A percentile compares a stretch with the other conserved stretches of the same genome.
These are phyloP conservation scores for Orcinus orca DNA, from an alignment of 2,113 vertebrate genomes.

Conservation along the genomic window DNA sequence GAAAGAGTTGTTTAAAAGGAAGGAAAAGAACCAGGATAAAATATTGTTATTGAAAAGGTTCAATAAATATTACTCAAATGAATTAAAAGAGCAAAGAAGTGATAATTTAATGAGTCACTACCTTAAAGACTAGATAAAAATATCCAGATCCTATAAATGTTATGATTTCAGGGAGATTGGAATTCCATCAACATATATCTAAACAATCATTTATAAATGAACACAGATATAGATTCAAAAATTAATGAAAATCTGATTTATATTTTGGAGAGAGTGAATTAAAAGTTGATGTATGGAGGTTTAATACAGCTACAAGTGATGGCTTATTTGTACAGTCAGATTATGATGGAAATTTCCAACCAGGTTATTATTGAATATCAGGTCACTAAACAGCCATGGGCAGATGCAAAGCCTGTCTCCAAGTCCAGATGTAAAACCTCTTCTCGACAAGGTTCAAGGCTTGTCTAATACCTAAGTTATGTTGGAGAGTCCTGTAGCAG, in stretches of 20 bases:
- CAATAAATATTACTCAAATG: not conserved
- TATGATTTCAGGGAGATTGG: not conserved
- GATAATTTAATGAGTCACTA: not conserved
- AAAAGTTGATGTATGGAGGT: constrained; percentile 41
- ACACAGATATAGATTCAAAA: not conserved
- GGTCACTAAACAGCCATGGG: not conserved
- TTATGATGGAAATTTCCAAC: constrained; percentile 10
- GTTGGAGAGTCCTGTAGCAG: not conserved
- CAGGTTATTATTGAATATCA: not conserved
- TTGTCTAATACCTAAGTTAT: not conserved
- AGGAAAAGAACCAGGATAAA: not conserved
- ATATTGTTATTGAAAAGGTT: not conserved
- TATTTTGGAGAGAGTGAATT: constrained; percentile 23
- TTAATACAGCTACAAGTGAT: not conserved
- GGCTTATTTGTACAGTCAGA: not conserved
- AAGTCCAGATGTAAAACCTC: not conserved
- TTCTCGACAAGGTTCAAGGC: not conserved
- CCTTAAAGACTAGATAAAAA: not conserved
- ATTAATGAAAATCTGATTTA: constrained; percentile 60
- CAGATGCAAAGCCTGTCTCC: not conserved
- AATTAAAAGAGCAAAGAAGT: not conserved
- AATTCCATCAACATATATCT: constrained; percentile 20
- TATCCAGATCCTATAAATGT: not conserved
- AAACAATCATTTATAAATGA: constrained; percentile 19
- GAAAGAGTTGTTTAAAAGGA: not conserved